phyloP scores from a whole-genome alignment of 2,797 vertebrate genomes.

The Ptychobarbus kaznakovi region DNA sequence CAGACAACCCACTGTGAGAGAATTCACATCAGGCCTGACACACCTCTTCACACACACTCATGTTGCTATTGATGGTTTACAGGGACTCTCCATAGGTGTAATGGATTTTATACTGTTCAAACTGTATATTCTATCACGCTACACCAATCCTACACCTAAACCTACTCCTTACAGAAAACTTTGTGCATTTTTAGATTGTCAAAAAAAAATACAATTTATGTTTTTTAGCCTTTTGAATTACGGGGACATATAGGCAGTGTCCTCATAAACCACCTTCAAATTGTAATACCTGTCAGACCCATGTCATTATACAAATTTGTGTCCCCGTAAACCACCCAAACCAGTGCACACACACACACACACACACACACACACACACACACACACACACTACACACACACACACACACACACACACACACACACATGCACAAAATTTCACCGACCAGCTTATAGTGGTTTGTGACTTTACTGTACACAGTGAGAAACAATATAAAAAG shows the following conservation, averaged over 20 bases:
- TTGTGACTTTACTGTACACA: conserved; percentile 84
- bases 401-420: conserved; percentile 1
- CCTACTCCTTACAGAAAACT: background rate
- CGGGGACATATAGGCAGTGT: background rate
- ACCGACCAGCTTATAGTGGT: conserved; percentile 73
- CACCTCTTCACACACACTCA: background rate
- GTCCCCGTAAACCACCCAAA: background rate
- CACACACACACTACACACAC: no score
- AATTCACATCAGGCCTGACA: background rate
- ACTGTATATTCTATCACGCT: background rate
- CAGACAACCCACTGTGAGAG: background rate
- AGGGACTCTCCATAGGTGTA: background rate
- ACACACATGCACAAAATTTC: conserved; percentile 32
- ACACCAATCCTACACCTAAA: background rate
- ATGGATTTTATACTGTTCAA: background rate
- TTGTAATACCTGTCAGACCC: background rate
- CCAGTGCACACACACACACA: background rate
- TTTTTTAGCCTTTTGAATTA: background rate
- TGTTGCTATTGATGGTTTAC: background rate
- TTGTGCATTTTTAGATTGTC: background rate
- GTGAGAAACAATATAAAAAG: conserved; percentile 83
- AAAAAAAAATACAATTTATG: background rate
- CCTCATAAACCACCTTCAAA: background rate
- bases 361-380: no score
- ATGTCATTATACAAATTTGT: background rate